Base-by-base conservation (phyloP, 2,113 vertebrate species). In the Pelvicachromis taeniatus region DNA sequence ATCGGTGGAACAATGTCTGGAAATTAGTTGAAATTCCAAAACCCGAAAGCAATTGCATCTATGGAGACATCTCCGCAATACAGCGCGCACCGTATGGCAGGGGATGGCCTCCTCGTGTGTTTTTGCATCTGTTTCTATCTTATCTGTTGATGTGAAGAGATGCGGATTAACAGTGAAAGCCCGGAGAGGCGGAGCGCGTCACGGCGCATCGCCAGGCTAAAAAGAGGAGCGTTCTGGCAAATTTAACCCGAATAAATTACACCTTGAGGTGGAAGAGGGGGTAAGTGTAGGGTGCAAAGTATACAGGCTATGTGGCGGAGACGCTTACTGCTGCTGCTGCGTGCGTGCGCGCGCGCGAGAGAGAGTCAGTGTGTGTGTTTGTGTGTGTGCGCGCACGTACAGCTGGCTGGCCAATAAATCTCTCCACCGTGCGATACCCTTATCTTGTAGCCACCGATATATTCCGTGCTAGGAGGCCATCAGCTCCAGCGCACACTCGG, bases 381-480 rank as follows among this genome's bases (percentile, higher is more conserved):
- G 50, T 93, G 70, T 2, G 80, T 2, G 86, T 7, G 81, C 4
- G 58, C 4, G 73, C 29, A 87, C 63, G 87, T 91, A 85, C 78
- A 85, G 96, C 96, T 96, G 97, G 97, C 96, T 97, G 96, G 97
- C 97, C 97, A 98, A 97, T 99, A 99, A 98, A 98, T 98, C 97
- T 98, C 97, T 96, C 96, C 97, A 96, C 96, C 96, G 94, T 88
- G 94, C 95, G 97, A 96, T 96, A 94, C 96, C 96, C 97, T 99
- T 99, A 99, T 99, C 99, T 99, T 98, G 97, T 97, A 97, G 96
- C 96, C 97, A 96, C 97, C 97, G 96, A 97, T 97, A 97, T 97
- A 97, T 97, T 97, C 97, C 94, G 96, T 96, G 95, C 94, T 95
- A 96, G 96, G 97, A 98, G 98, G 96, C 97, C 97, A 97, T 97